Conservation (phyloP, 37 sponge, comb jelly and placozoan species). For the Diacarnus erythraeanus region DNA sequence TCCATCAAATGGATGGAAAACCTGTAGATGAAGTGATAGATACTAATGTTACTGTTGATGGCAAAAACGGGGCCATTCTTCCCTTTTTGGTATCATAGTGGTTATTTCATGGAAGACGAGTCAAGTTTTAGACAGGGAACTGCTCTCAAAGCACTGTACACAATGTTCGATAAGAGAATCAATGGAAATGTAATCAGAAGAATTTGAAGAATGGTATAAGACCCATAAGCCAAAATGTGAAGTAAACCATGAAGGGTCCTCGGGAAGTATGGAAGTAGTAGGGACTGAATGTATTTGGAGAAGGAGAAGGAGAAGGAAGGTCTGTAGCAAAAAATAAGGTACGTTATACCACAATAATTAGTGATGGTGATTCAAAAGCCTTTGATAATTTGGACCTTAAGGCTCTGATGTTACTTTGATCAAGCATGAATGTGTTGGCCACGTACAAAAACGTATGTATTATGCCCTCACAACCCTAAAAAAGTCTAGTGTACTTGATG, state of each 20-base stretch:
- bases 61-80: not conserved
- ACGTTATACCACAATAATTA: not conserved
- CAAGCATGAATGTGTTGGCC: conserved; percentile 15
- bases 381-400: not conserved
- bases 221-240: not conserved
- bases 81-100: not conserved
- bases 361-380: not conserved
- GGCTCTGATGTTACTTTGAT: not conserved
- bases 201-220: not conserved
- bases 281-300: not conserved
- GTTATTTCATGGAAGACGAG: not conserved
- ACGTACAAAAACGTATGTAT: conserved; percentile 11
- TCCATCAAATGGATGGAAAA: too few relatives aligned
- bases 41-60: not conserved
- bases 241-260: not conserved
- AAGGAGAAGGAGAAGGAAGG: too few relatives aligned
- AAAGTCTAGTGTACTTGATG: not conserved
- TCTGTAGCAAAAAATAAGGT: not conserved
- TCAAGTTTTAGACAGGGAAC: not conserved
- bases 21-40: not conserved
- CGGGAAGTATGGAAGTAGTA: not conserved
- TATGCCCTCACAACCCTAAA: not conserved
- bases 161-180: not conserved
- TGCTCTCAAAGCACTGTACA: not conserved
- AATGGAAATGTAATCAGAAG: not conserved